Evolutionary conservation across 2,113 vertebrate species (phyloP), one percentile per base, ranked within the genome.

Genomic region (Lagenorhynchus albirostris): DNA sequence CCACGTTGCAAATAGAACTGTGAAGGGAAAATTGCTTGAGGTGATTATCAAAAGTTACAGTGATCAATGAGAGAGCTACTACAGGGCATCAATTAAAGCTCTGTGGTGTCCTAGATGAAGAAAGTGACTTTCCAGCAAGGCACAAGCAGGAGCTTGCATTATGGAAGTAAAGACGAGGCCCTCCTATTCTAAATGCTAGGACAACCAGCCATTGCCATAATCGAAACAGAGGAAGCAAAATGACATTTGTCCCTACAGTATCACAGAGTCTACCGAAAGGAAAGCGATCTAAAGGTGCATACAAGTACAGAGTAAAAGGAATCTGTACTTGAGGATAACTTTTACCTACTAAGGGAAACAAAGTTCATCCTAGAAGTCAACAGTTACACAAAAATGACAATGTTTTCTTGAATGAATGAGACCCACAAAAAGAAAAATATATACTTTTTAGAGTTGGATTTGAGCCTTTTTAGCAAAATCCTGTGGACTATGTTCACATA

Each of bases 31-130:
- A 97, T 38, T 8, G 8, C 95, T 93, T 33, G 71, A 53, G 58
- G 95, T 96, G 73, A 94, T 93, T 89, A 96, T 92, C 53, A 85
- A 92, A 97, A 95, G 77, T 87, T 83, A 89, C 18, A 70, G 25
- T 94, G 63, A 98, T 98, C 96, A 95, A 96, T 95, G 68, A 29
- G 9, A 86, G 33, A 92, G 68, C 25, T 26, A 44, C 10, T 17
- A 70, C 91, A 89, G 85, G 89, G 14, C 89, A 95, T 96, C 95
- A 97, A 91, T 95, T 95, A 97, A 89, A 97, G 26, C n/a, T 96
- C 31, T 31, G 2, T 88, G 26, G 23, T 92, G 55, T 71, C 76
- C 84, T 76, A 74, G 38, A 87, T 29, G n/a, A 71, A 94, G 36
- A 93, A 94, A 68, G 41, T 91, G 62, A 96, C 88, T 93, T 82